Percentiles rank a stretch among this genome's conserved stretches.
Evolutionary conservation across 2,888 invertebrate genomes (phyloP).

Genomic region (Cheilosia variabilis): DNA sequence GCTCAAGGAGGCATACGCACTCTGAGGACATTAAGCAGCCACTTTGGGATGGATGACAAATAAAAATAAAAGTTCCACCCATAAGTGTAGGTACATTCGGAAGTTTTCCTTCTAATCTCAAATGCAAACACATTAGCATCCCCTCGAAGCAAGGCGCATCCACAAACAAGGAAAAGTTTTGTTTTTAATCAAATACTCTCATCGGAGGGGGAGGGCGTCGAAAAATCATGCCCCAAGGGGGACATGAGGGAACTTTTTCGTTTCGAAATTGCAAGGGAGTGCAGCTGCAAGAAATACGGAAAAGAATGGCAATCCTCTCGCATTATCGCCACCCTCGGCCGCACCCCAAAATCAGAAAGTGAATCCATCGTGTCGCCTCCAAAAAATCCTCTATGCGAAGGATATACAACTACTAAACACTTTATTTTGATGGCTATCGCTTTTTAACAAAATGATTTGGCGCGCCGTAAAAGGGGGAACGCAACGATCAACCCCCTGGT

Average conservation of each 20-base stretch:
- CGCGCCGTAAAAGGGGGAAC: constrained; percentile 59
- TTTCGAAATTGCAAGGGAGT: constrained; percentile 63
- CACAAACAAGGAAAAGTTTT: constrained; percentile 37
- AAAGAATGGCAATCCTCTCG: constrained; percentile 41
- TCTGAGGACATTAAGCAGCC: constrained; percentile 67
- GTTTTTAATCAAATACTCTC: constrained; percentile 62
- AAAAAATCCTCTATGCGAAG: not conserved
- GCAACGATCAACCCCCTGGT: constrained; percentile 45
- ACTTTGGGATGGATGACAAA: constrained; percentile 66
- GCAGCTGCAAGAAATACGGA: constrained; percentile 59
- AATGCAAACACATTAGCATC: constrained; percentile 74
- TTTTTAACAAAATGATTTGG: constrained; percentile 72
- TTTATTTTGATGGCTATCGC: constrained; percentile 75
- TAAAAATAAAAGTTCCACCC: constrained; percentile 55
- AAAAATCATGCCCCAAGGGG: constrained; percentile 66
- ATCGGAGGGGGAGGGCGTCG: not conserved
- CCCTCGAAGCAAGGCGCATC: constrained; percentile 12
- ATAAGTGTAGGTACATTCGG: constrained; percentile 1
- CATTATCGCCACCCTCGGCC: constrained; percentile 37
- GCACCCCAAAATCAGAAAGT: constrained; percentile 32
- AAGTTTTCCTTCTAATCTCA: constrained; percentile 60
- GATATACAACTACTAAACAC: constrained; percentile 68
- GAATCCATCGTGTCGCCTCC: constrained; percentile 11
- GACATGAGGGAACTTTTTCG: constrained; percentile 49
- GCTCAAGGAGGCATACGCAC: constrained; percentile 33